Percentiles rank a stretch among this genome's conserved stretches.
Evolutionary conservation across 2,113 vertebrate genomes (phyloP).

Genomic region (Burhinus oedicnemus): DNA sequence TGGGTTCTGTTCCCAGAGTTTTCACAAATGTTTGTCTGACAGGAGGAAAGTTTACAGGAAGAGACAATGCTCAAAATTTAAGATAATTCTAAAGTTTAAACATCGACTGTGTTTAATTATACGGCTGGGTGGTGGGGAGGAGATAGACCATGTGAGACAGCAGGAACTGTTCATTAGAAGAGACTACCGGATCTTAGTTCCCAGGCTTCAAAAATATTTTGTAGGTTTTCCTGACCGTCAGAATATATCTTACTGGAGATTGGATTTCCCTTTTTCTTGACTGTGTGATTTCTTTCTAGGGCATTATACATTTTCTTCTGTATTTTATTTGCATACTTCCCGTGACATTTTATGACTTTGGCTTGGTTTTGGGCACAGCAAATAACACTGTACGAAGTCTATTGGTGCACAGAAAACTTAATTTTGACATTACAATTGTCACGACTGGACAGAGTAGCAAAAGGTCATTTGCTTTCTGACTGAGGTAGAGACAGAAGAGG

Average conservation of each 20-base stretch:
- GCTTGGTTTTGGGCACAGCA: neutral
- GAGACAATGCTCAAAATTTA: neutral
- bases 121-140: neutral
- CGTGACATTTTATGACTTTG: neutral
- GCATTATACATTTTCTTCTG: neutral
- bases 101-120: neutral
- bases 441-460: neutral
- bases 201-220: neutral
- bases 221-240: neutral
- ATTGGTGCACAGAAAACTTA: neutral
- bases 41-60: neutral
- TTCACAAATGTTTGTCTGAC: neutral
- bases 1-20: neutral
- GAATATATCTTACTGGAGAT: neutral
- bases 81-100: neutral
- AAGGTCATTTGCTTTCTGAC: neutral
- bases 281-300: neutral
- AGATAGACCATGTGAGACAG: neutral
- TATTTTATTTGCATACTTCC: neutral
- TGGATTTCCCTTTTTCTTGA: neutral
- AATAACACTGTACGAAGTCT: rapidly evolving
- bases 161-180: neutral
- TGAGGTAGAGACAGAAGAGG: neutral
- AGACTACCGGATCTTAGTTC: neutral
- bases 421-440: neutral